Evolutionary conservation across 2,888 invertebrate species (phyloP).

Genomic region (Plebejus anna): DNA sequence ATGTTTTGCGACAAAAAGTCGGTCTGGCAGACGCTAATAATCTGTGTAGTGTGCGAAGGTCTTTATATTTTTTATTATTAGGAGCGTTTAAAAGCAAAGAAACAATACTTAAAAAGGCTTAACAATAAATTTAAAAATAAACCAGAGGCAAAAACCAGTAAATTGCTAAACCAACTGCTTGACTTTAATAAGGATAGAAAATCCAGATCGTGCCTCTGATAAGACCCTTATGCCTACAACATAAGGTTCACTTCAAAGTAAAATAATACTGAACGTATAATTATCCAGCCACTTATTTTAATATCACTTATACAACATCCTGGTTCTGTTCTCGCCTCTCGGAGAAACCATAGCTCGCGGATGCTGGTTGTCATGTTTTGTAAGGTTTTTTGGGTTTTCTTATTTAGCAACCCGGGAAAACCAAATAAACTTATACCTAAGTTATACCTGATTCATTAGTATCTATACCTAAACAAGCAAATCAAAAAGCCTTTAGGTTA

Average conservation of each 20-base stretch:
- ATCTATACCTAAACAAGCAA: not conserved
- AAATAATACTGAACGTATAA: not conserved
- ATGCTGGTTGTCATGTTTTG: not conserved
- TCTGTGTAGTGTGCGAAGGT: no score
- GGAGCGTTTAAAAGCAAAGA: no score
- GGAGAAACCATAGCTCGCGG: not conserved
- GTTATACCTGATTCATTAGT: not conserved
- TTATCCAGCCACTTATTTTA: slow-evolving; percentile 19
- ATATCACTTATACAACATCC: slow-evolving; percentile 22
- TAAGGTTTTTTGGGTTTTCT: not conserved
- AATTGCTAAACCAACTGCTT: not conserved
- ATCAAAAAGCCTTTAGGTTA: no score
- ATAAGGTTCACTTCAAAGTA: not conserved
- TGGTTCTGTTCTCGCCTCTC: not conserved
- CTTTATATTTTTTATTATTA: no score
- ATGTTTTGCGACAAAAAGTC: not conserved
- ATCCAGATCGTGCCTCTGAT: not conserved
- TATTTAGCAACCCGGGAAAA: not conserved
- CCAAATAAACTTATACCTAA: not conserved
- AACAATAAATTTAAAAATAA: no score
- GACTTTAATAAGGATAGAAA: not conserved
- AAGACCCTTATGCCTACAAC: not conserved
- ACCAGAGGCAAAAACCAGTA: not conserved
- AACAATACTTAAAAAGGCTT: no score
- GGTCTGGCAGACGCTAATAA: no score